phyloP scores from a whole-genome alignment of 2,113 vertebrate species.

The Rhynchopsitta pachyrhyncha region DNA sequence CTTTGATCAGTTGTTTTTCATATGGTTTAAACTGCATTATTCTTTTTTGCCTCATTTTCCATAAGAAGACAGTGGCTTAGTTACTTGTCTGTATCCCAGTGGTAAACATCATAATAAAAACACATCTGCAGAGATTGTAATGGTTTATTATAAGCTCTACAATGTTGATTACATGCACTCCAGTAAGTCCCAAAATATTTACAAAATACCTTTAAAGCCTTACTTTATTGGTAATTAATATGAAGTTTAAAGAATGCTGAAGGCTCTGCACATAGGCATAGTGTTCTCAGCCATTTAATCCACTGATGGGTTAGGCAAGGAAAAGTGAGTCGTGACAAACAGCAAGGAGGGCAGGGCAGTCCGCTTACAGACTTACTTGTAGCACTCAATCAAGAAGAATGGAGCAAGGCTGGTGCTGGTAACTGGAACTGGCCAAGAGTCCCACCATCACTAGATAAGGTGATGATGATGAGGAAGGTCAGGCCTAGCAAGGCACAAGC shows the following conservation, averaged over 20 bases:
- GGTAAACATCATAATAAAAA: background rate
- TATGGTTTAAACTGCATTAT: background rate
- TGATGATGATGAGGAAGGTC: background rate
- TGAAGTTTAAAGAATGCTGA: background rate
- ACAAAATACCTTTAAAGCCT: background rate
- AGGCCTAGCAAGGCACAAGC: fast-evolving
- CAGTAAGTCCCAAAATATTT: background rate
- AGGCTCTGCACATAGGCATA: background rate
- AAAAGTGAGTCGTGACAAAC: background rate
- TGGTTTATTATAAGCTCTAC: background rate
- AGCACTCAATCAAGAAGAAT: background rate
- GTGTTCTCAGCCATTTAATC: background rate
- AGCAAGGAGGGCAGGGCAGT: background rate
- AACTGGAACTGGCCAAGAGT: background rate
- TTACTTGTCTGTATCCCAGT: background rate
- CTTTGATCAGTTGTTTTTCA: background rate
- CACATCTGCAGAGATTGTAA: background rate
- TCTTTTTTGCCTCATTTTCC: background rate
- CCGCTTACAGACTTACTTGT: background rate
- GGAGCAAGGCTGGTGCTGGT: background rate
- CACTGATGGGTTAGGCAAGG: background rate
- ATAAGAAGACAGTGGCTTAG: background rate
- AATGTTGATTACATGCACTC: background rate
- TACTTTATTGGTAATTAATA: background rate
- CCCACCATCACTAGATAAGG: background rate